Percentiles rank a stretch among this genome's conserved stretches.
Evolutionary conservation across 2,113 vertebrate genomes (phyloP).

Genomic region (Ranitomeya variabilis): DNA sequence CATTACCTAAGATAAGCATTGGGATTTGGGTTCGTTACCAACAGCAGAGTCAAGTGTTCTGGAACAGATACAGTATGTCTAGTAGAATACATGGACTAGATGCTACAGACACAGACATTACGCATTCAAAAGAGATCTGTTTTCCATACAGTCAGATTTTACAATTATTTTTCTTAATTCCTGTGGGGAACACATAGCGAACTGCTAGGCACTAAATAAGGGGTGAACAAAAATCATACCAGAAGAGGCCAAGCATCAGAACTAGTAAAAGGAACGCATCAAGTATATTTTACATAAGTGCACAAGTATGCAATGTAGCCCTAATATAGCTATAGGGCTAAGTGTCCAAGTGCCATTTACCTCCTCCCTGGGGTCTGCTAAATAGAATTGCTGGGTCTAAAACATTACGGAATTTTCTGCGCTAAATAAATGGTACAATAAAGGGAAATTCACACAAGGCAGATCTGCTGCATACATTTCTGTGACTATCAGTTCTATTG

Average conservation of each 20-base stretch:
- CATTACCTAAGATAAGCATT: conserved; percentile 81
- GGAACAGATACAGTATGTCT: not conserved
- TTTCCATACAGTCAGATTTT: no score
- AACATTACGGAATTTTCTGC: no score
- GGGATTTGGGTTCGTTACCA: not conserved
- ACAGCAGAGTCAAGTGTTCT: not conserved
- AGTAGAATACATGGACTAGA: not conserved
- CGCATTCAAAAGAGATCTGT: not conserved
- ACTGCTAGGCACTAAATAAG: not conserved
- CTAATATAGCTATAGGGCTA: no score
- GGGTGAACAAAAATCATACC: not conserved
- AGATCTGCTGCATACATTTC: no score
- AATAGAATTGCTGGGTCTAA: no score
- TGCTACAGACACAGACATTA: not conserved
- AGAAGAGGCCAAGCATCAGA: not conserved
- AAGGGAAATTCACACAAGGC: no score
- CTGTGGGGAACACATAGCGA: not conserved
- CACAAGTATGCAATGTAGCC: not conserved
- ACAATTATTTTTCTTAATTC: not conserved
- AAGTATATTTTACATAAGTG: not conserved
- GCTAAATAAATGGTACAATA: no score
- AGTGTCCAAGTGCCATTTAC: no score
- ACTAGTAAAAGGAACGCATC: not conserved
- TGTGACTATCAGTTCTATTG: no score
- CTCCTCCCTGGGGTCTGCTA: no score